Conservation (phyloP, 2,797 vertebrate species). For the Falco novaeseelandiae region DNA sequence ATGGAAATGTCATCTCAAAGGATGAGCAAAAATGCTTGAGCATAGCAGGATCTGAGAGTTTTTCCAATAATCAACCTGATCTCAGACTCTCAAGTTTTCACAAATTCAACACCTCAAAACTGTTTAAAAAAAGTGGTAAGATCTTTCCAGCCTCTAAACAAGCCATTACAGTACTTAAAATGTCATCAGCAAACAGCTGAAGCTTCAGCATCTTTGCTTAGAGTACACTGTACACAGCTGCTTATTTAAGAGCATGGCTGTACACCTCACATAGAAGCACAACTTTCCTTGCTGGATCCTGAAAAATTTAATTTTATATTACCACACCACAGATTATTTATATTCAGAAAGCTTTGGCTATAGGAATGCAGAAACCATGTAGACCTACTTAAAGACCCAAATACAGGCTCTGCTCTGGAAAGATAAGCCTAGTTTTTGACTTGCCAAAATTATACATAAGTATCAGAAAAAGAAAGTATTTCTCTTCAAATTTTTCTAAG, state of each 20-base stretch:
- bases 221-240: too few relatives aligned
- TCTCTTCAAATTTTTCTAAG: fast-evolving
- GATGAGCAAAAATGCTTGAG: neutral
- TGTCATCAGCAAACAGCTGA: neutral
- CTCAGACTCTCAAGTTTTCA: neutral
- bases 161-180: neutral
- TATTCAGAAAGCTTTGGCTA: neutral
- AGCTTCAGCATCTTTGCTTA: neutral
- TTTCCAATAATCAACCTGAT: neutral
- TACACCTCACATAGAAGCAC: neutral
- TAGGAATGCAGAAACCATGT: fast-evolving
- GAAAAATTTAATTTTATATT: neutral
- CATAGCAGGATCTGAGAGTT: neutral
- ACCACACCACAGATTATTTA: neutral
- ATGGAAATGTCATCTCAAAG: neutral
- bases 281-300: neutral
- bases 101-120: neutral
- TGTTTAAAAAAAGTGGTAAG: neutral
- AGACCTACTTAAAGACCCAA: neutral
- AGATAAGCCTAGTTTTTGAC: neutral
- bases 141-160: neutral
- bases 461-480: neutral
- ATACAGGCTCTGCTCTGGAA: neutral
- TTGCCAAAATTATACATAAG: neutral
- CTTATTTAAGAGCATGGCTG: neutral